Conservation (phyloP, 2,113 vertebrate species). For the Furnarius figulus region DNA sequence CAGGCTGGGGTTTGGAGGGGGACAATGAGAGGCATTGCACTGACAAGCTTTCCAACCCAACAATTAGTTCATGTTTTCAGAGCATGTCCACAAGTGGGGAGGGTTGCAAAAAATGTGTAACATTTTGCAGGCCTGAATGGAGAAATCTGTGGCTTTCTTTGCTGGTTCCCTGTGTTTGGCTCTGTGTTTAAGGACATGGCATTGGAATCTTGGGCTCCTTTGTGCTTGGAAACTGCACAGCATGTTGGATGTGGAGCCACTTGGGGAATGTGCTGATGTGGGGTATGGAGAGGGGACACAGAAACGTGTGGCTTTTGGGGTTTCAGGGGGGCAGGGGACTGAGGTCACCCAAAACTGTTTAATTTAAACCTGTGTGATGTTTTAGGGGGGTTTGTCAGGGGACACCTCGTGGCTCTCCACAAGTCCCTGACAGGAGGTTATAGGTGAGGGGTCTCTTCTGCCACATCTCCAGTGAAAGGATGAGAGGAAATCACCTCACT, state of each 20-base stretch:
- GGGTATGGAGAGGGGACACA: background rate
- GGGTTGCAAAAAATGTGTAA: background rate
- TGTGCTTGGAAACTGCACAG: background rate
- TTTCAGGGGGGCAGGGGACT: background rate
- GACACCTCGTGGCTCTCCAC: background rate
- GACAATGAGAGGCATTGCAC: conserved; percentile 44
- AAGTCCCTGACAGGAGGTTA: background rate
- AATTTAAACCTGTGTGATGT: background rate
- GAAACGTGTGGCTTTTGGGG: background rate
- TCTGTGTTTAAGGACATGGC: conserved; percentile 9
- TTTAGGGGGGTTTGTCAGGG: background rate
- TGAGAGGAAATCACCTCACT: background rate
- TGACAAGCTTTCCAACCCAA: conserved; percentile 50
- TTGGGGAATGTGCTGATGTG: conserved; percentile 29
- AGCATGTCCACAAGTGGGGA: background rate
- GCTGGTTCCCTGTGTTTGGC: conserved; percentile 39
- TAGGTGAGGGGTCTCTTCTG: background rate
- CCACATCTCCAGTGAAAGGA: background rate
- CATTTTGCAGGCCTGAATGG: conserved; percentile 22
- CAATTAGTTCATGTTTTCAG: conserved; percentile 54
- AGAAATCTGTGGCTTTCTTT: conserved; percentile 58
- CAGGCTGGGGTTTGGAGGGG: conserved; percentile 1
- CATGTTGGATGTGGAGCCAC: background rate
- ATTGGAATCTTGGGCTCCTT: background rate
- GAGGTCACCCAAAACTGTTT: background rate